phyloP scores from a whole-genome alignment of 2,888 invertebrate species.

The Autographa gamma region DNA sequence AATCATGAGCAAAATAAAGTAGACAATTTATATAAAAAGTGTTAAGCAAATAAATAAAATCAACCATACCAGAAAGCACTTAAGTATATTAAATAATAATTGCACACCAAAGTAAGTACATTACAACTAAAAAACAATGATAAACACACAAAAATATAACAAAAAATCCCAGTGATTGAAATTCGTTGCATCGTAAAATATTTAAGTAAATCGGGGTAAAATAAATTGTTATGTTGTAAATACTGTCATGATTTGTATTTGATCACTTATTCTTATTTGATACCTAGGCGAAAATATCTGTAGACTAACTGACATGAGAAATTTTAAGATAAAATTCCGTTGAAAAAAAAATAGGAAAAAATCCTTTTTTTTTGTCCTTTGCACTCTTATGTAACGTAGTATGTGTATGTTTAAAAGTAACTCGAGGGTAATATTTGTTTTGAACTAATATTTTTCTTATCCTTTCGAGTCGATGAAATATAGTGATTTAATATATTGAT shows the following conservation, averaged over 20 bases:
- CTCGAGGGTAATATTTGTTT: no score
- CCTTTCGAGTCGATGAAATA: no score
- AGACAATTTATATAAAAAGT: neutral
- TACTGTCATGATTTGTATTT: constrained; percentile 71
- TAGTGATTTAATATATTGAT: no score
- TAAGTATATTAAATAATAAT: constrained; percentile 62
- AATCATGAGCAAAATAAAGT: no score
- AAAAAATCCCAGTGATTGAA: constrained; percentile 55
- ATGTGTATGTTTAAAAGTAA: no score
- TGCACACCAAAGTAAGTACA: constrained; percentile 67
- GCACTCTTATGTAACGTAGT: no score
- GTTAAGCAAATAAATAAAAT: constrained; percentile 14
- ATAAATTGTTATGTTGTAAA: constrained; percentile 54
- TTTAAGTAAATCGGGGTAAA: constrained; percentile 51
- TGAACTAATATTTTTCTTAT: no score
- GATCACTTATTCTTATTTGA: constrained; percentile 30
- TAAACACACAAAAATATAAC: constrained; percentile 56
- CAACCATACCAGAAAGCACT: constrained; percentile 27
- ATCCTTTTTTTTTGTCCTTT: no score
- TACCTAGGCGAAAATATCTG: constrained; percentile 8
- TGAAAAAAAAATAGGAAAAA: no score
- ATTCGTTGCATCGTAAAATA: constrained; percentile 63
- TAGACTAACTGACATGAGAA: neutral
- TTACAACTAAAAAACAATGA: constrained; percentile 60
- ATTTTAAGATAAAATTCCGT: no score